Evolutionary conservation across 2,113 vertebrate genomes (phyloP), one percentile per base, ranked within the genome.

Genomic region (Sebastes fasciatus): DNA sequence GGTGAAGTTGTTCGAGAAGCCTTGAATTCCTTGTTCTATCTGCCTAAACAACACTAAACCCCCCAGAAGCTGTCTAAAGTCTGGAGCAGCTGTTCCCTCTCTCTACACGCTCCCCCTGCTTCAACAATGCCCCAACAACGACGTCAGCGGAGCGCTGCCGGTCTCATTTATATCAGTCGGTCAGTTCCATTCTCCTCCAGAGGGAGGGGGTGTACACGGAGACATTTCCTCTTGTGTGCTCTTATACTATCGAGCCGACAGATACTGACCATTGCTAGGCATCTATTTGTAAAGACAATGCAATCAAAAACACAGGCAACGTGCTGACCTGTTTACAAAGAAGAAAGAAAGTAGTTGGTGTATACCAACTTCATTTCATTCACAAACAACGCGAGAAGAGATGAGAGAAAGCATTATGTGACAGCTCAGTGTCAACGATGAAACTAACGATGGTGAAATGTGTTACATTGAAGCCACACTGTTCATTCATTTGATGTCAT

Each of bases 311-410:
- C 9, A 45, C n/a, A 12, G 8, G 23, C 23, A 17, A 45, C 11
- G 0, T 16, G 9, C 6, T 4, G 5, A 1, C 0, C 1, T 8
- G 1, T 68, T 64, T 46, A 5, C 2, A 49, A 1, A 42, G 49
- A 63, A 17, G 2, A 42, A 19, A 42, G 6, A 48, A 42, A 74
- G 45, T 3, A 12, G 4, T 62, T 86, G 84, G 90, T 90, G 88
- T 74, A 45, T 70, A 21, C 88, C 77, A 62, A 70, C 46, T 48
- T 0, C 13, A 4, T 62, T 42, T n/a, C 2, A 4, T 34, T 70
- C 43, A 8, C 40, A 69, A 83, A 74, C n/a, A 86, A 74, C 91
- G 89, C 88, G 90, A 93, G 86, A 91, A 13, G 19, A 4, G 58
- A 34, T 13, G 58, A 26, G 58, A 21, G 13, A 45, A 2, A n/a